Evolutionary conservation across 1,140 invertebrate species (phyloP).

Genomic region (Ylistrum balloti): DNA sequence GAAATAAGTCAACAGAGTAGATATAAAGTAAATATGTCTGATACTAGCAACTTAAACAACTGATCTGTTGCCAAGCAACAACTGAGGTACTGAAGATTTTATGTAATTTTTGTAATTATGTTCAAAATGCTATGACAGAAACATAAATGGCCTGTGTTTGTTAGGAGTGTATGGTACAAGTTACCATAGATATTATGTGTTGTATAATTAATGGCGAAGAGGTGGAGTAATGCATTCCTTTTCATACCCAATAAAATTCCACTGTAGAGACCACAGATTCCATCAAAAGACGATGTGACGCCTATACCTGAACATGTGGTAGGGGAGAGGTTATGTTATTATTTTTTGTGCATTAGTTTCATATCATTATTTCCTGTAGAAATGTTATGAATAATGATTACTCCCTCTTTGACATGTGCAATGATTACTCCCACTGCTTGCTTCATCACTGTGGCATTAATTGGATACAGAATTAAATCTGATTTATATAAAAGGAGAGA

Average conservation of each 20-base stretch:
- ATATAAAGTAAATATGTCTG: too few species aligned
- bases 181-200: constrained; percentile 12
- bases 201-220: background rate
- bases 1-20: too few species aligned
- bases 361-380: background rate
- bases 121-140: background rate
- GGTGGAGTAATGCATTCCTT: background rate
- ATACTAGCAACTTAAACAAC: background rate
- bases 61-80: background rate
- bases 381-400: background rate
- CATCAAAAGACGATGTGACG: background rate
- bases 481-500: background rate
- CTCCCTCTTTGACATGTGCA: constrained; percentile 25
- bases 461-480: constrained; percentile 14
- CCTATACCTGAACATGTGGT: constrained; percentile 7
- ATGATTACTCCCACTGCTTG: background rate
- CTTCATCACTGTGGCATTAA: background rate
- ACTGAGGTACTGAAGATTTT: background rate
- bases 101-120: background rate
- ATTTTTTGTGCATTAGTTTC: background rate
- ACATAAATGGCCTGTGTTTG: background rate
- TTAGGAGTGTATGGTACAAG: background rate
- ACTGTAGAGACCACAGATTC: background rate
- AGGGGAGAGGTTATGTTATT: background rate
- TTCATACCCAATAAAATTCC: constrained; percentile 33